Evolutionary conservation across 2,113 vertebrate genomes (phyloP), one percentile per base, ranked within the genome.

Genomic region (Macaca nemestrina): DNA sequence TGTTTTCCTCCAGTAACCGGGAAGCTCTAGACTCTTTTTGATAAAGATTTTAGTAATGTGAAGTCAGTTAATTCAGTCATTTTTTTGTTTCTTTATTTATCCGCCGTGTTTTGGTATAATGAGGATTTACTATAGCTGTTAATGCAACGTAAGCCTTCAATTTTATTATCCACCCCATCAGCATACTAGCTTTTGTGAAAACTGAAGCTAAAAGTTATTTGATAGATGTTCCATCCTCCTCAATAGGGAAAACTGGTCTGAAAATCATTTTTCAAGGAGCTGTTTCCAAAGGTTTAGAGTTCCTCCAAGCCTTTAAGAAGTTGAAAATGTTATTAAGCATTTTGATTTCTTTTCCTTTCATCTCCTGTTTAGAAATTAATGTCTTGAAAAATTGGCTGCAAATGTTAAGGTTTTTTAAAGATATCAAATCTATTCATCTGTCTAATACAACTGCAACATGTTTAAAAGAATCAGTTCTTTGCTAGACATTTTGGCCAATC

Each of bases 281-380:
- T 70, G 95, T 98, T 97, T 94, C 94, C 85, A 97, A 97, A 98
- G 97, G 96, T 96, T 98, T 98, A 93, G 52, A 98, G 95, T 96
- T 97, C 97, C 94, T 98, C 82, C 95, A 95, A 97, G 96, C 97
- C 82, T 96, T 92, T 97, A 96, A 97, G 94, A 95, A 97, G 90
- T 89, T 94, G 76, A 85, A 96, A 98, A 97, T 95, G 78, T 96
- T 97, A 98, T 98, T 98, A 97, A 97, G 85, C 96, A 97, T 98
- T 98, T 98, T 98, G 96, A 97, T 96, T 97, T 98, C 94, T 97
- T 97, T 97, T 90, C 92, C 84, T 98, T 98, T 96, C 96, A 97
- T 97, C 95, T 96, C 90, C 96, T 97, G 96, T 98, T 97, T 97
- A 95, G 97, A 98, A 98, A 98, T 98, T 97, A 98, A 98, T 97